phyloP scores from a whole-genome alignment of 2,888 invertebrate species.

The Luperina testacea region DNA sequence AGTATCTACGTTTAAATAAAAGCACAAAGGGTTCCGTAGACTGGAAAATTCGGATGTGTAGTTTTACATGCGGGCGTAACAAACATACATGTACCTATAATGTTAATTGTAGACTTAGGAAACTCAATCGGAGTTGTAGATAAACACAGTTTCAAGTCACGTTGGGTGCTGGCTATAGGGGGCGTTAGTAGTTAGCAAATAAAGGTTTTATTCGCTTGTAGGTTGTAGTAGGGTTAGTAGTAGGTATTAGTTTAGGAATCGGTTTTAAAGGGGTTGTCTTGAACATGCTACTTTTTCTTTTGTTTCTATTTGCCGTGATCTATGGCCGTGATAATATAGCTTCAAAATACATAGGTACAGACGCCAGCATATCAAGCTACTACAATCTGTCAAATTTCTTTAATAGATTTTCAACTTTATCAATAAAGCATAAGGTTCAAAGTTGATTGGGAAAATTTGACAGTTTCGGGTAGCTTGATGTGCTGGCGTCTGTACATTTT shows the following conservation, averaged over 20 bases:
- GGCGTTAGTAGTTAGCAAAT: constrained; percentile 28
- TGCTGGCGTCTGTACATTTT: too few species aligned
- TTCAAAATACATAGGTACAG: neutral
- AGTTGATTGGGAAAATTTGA: too few species aligned
- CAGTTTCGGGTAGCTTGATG: too few species aligned
- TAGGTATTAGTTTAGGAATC: constrained; percentile 19
- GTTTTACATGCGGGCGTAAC: constrained; percentile 85
- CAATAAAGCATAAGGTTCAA: too few species aligned
- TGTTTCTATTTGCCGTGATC: neutral
- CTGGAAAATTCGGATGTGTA: constrained; percentile 86
- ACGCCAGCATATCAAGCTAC: too few species aligned
- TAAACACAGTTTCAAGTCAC: constrained; percentile 54
- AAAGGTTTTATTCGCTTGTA: constrained; percentile 23
- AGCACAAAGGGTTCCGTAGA: constrained; percentile 85
- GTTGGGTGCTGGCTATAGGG: constrained; percentile 37
- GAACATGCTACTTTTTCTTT: neutral
- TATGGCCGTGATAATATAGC: neutral
- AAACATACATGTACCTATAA: constrained; percentile 72
- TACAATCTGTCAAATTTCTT: too few species aligned
- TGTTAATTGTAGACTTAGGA: constrained; percentile 69
- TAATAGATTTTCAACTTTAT: too few species aligned
- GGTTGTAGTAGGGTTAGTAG: constrained; percentile 5
- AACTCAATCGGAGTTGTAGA: constrained; percentile 59
- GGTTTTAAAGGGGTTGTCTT: neutral
- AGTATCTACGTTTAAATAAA: constrained; percentile 74